A percentile compares a stretch with the other conserved stretches of the same genome.
Evolutionary conservation across 1,140 invertebrate genomes (phyloP).

Genomic region (Conopomorpha cramerella): DNA sequence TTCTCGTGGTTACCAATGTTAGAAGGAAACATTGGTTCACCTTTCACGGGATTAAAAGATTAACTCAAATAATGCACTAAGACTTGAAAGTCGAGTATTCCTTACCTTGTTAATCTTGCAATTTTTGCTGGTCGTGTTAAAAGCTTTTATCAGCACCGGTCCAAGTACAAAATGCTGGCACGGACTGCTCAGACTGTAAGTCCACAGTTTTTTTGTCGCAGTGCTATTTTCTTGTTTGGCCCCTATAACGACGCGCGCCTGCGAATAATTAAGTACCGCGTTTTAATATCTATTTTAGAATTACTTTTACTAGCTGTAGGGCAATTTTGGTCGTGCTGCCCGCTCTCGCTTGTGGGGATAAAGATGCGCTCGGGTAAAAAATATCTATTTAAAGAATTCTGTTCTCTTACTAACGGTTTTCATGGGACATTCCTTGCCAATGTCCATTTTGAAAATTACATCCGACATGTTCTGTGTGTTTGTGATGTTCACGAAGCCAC

Average conservation of each 20-base stretch:
- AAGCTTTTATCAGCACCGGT: slow-evolving; percentile 22
- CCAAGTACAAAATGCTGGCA: slow-evolving; percentile 43
- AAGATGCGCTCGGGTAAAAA: neutral
- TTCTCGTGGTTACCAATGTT: no score
- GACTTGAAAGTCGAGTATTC: no score
- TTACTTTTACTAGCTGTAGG: neutral
- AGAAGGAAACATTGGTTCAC: no score
- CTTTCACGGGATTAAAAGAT: no score
- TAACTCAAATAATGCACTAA: no score
- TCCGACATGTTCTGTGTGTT: slow-evolving; percentile 25
- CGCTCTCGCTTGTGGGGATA: no score
- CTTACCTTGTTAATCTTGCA: slow-evolving; percentile 36
- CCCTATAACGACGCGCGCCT: slow-evolving; percentile 29
- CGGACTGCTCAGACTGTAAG: slow-evolving; percentile 27
- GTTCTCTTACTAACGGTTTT: slow-evolving; percentile 15
- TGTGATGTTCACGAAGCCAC: slow-evolving; percentile 18
- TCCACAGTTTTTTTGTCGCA: slow-evolving; percentile 27
- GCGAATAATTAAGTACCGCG: slow-evolving; percentile 8
- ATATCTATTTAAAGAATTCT: neutral
- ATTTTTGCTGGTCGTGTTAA: slow-evolving; percentile 23
- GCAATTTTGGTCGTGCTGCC: no score
- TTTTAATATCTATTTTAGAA: neutral
- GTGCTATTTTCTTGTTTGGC: slow-evolving; percentile 17
- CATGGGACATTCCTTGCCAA: slow-evolving; percentile 25
- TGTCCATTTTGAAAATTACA: slow-evolving; percentile 19